phyloP scores from a whole-genome alignment of 2,113 vertebrate species.

The Mormyrus lacerda region DNA sequence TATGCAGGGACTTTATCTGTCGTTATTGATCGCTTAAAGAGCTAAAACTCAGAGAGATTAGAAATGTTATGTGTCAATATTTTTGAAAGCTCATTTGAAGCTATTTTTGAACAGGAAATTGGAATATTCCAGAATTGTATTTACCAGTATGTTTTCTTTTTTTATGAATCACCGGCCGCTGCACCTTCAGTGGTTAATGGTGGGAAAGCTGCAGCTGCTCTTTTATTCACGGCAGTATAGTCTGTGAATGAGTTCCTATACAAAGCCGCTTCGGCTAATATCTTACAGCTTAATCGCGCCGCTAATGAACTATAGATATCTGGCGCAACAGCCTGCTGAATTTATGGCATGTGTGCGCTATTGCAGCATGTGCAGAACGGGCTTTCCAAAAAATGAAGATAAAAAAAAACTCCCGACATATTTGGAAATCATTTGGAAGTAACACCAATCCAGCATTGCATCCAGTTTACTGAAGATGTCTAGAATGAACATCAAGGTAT shows the following conservation, averaged over 20 bases:
- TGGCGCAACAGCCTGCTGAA: not conserved
- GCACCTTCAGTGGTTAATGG: not conserved
- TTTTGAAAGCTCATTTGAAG: not conserved
- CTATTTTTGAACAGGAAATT: not conserved
- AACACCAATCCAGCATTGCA: not conserved
- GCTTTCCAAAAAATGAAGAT: not conserved
- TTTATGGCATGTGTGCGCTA: not conserved
- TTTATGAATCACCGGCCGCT: not conserved
- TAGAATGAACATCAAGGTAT: not conserved
- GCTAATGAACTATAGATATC: not conserved
- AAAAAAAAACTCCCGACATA: not conserved
- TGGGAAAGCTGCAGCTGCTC: not conserved
- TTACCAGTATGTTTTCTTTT: not conserved
- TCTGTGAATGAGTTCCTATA: not conserved
- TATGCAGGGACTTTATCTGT: constrained; percentile 13
- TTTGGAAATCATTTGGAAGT: not conserved
- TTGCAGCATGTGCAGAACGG: not conserved
- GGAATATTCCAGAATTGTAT: not conserved
- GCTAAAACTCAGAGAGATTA: constrained; percentile 1
- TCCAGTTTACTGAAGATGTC: not conserved
- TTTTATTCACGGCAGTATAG: not conserved
- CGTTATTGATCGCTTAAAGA: not conserved
- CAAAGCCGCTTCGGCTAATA: not conserved
- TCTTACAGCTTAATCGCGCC: not conserved
- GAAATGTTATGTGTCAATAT: not conserved